Evolutionary conservation across 2,888 invertebrate species (phyloP).

Genomic region (Lasioglossum malachurum): DNA sequence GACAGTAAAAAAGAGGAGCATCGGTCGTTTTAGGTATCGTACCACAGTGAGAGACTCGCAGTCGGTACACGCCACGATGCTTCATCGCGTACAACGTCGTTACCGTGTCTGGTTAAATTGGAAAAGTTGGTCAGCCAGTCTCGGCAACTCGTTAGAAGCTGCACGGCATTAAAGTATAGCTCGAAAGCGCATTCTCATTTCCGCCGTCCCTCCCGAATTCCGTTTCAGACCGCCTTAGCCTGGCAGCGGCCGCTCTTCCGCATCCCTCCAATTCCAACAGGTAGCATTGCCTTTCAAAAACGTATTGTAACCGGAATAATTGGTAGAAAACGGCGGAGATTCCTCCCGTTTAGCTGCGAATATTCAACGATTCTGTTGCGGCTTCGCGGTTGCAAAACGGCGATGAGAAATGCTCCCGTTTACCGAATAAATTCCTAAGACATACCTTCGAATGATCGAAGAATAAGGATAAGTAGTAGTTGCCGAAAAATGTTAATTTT

Average conservation of each 20-base stretch:
- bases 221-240: not conserved
- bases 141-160: conserved; percentile 60
- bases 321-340: not conserved
- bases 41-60: not conserved
- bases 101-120: conserved; percentile 62
- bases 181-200: conserved; percentile 45
- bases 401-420: not conserved
- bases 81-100: conserved; percentile 54
- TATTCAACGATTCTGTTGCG: not conserved
- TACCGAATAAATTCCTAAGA: not conserved
- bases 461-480: not conserved
- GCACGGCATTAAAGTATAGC: conserved; percentile 24
- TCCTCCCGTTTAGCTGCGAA: not conserved
- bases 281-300: not conserved
- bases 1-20: not conserved
- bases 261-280: conserved; percentile 11
- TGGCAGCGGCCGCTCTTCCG: not conserved
- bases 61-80: conserved; percentile 58
- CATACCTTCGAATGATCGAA: not conserved
- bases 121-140: conserved; percentile 68
- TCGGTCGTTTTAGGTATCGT: not conserved
- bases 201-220: conserved; percentile 22
- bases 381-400: not conserved
- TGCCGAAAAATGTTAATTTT: no score
- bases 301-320: conserved; percentile 16